Evolutionary conservation across 2,797 vertebrate genomes (phyloP).

Genomic region (Alectoris magna): DNA sequence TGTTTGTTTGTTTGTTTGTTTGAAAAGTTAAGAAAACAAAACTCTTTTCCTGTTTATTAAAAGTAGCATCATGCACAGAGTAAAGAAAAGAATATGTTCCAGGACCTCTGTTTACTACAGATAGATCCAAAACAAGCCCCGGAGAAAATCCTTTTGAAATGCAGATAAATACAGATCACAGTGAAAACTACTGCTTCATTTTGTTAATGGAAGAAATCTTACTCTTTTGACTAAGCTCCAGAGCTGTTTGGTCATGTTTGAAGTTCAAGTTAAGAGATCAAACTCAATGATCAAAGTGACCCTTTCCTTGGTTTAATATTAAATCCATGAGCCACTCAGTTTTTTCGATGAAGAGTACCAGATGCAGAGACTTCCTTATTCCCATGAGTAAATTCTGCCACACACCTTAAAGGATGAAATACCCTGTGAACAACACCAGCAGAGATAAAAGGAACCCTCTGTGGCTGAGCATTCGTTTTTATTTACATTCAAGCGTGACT

Average conservation of each 20-base stretch:
- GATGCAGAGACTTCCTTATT: conserved; percentile 29
- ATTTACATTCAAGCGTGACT: conserved; percentile 44
- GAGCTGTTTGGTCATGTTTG: conserved; percentile 42
- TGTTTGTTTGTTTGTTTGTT: not conserved
- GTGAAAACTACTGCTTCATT: conserved; percentile 24
- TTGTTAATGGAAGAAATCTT: conserved; percentile 34
- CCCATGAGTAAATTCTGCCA: conserved; percentile 17
- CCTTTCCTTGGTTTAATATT: conserved; percentile 58
- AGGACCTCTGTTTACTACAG: not conserved
- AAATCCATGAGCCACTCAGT: conserved; percentile 14
- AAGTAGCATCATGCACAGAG: not conserved
- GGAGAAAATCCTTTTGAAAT: conserved; percentile 43
- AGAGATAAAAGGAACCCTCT: conserved; percentile 37
- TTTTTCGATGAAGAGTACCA: not conserved
- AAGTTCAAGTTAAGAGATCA: conserved; percentile 57
- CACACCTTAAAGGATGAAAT: conserved; percentile 33
- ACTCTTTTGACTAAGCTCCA: not conserved
- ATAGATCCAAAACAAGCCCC: not conserved
- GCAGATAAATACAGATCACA: conserved; percentile 28
- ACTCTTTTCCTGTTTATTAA: conserved; percentile 1
- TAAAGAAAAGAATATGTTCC: not conserved
- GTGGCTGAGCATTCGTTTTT: conserved; percentile 19
- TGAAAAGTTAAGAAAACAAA: not conserved
- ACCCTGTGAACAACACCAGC: not conserved
- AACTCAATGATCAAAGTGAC: conserved; percentile 54